A percentile compares a stretch with the other conserved stretches of the same genome.
phyloP scores from a whole-genome alignment of 2,888 invertebrate species.

The Lucinisca nassula region DNA sequence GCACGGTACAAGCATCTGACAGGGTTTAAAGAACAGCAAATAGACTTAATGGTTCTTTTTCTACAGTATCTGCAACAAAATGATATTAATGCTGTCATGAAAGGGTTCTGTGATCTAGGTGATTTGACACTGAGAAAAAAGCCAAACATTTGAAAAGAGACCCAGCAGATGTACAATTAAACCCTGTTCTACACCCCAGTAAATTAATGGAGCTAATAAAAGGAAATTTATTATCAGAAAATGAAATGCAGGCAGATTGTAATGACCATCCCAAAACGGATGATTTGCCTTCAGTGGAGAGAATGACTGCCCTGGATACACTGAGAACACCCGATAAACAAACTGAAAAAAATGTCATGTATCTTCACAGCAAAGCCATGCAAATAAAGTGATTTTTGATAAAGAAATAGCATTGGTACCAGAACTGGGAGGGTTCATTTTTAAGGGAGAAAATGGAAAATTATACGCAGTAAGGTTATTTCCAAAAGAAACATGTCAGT shows the following conservation, averaged over 20 bases:
- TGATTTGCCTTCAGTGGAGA: too few species aligned
- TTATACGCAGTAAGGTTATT: background rate
- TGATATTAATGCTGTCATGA: background rate
- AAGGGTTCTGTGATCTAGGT: background rate
- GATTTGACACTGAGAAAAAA: background rate
- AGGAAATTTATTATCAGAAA: too few species aligned
- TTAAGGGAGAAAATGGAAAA: background rate
- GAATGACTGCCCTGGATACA: too few species aligned
- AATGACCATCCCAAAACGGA: too few species aligned
- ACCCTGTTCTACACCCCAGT: background rate
- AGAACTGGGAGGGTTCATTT: background rate
- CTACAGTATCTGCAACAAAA: background rate
- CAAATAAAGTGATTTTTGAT: too few species aligned
- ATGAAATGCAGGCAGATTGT: too few species aligned
- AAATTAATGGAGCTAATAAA: too few species aligned
- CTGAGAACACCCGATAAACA: too few species aligned
- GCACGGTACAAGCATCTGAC: background rate
- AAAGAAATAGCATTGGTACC: background rate
- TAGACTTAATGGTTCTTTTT: background rate
- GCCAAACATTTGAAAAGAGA: background rate
- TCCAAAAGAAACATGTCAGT: conserved; percentile 1
- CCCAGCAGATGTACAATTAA: background rate
- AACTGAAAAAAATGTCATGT: too few species aligned
- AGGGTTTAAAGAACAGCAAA: background rate
- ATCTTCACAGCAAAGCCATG: too few species aligned